Evolutionary conservation across 2,888 invertebrate genomes (phyloP), one percentile per base, ranked within the genome.

Genomic region (Machimus atricapillus): DNA sequence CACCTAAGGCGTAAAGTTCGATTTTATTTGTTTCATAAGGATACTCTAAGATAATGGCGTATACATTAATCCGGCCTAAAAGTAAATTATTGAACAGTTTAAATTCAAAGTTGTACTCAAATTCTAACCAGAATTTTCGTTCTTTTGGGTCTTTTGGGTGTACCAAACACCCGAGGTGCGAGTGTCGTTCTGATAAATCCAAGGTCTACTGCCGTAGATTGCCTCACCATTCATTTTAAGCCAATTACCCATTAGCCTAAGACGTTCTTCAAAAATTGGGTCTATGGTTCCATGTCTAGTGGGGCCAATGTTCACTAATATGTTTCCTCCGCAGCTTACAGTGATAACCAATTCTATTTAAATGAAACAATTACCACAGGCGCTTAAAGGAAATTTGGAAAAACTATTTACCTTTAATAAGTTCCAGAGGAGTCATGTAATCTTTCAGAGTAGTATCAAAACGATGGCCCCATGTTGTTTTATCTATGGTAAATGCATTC

Each of bases 401-500:
- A 16, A 3, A 12, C 0, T 14, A 3, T 7, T 14, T 87, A 92
- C 92, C 91, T 87, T 93, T 93, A 0, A 98, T 93, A 2, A 99
- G 92, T 88, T 97, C 95, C 95, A 37, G 94, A 91, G 94, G 93
- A 1, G 94, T 95, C 88, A 96, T 91, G 89, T 96, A 95, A 89
- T 97, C 96, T 7, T 93, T 91, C 0, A 97, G 89, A 2, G 93
- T 92, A n/a, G 97, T 95, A 90, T 97, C 95, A 89, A 96, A 94
- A 74, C 97, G 93, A 91, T 95, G 97, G 0, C 98, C 98, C 98
- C 98, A 98, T 0, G 98, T 97, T 19, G 93, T 90, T 89, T 94
- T 94, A 90, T 99, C 99, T 73, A 99, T 93, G 0, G 98, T 98
- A 94, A 99, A 96, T 34, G 97, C 97, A 92, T 98, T 98, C 92